Evolutionary conservation across 2,797 vertebrate species (phyloP), one percentile per base, ranked within the genome.

Genomic region (Agapornis canus): DNA sequence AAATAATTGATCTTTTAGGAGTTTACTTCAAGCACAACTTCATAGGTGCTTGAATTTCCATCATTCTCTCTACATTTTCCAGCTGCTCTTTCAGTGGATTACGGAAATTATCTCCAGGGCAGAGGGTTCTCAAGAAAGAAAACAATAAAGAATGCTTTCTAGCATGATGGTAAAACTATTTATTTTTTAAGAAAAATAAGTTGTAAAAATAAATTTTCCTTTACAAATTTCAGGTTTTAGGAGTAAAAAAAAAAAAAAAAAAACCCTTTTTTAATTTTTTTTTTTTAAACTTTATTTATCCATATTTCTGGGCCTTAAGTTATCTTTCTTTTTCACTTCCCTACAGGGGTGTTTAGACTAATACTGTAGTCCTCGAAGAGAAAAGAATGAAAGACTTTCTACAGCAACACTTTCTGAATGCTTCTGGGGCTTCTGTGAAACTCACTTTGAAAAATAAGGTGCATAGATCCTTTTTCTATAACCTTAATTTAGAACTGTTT

Each of bases 181-280:
- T 93, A 84, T 95, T 94, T 89, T 61, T 92, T 85, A 68, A 91
- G 59, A 90, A 91, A 94, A 89, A 61, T 32, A 86, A 40, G 13
- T 81, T 75, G 27, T 73, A 78, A 93, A 91, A 95, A 87, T 89
- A 89, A 80, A 32, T 92, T 84, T 73, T 76, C 68, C 89, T 95
- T 92, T 87, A 7, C 35, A 90, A 95, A 89, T 92, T 91, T 94
- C 65, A 88, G 37, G 49, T 40, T 92, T 94, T 68, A 47, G 18
- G 10, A 0, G 0, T 9, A 43, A 43, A 9, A 57, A 35, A 35
- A 5, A 69, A 43, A 43, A 43, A 8, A 57, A 5, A 69, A 40
- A 39, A 37, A 8, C 18, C 20, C 17, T 89, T 83, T 76, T 89
- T 4, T 82, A 94, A 91, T 85, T 85, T 49, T 47, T 76, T 57